Conservation (phyloP, 2,888 invertebrate genomes). For the Apamea crenata region DNA sequence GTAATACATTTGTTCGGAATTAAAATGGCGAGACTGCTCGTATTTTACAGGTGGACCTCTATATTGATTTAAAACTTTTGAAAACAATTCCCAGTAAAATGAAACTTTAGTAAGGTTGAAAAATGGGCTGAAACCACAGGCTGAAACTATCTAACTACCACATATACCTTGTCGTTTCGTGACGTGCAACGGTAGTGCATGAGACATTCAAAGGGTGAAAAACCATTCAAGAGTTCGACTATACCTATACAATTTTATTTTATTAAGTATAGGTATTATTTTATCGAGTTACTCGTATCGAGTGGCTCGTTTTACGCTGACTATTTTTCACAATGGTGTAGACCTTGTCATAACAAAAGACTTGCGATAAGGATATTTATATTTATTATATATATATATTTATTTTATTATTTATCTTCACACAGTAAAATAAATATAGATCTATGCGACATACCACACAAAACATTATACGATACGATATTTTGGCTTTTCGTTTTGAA, state of each 20-base stretch:
- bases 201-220: neutral
- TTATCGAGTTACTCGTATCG: too few relatives aligned
- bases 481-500: neutral
- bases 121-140: neutral
- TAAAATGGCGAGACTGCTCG: neutral
- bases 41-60: neutral
- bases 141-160: neutral
- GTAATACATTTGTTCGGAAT: neutral
- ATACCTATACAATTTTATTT: too few relatives aligned
- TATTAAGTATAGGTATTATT: too few relatives aligned
- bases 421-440: too few relatives aligned
- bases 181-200: neutral
- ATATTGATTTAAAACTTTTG: neutral
- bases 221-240: neutral
- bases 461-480: neutral
- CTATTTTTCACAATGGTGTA: neutral
- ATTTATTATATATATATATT: too few relatives aligned
- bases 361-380: too few relatives aligned
- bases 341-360: neutral
- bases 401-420: too few relatives aligned
- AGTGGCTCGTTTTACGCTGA: neutral
- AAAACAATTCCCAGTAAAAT: neutral
- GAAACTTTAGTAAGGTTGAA: neutral
- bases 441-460: too few relatives aligned
- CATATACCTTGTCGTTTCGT: neutral